Evolutionary conservation across 1,140 invertebrate genomes (phyloP).

Genomic region (Temnothorax longispinosus): DNA sequence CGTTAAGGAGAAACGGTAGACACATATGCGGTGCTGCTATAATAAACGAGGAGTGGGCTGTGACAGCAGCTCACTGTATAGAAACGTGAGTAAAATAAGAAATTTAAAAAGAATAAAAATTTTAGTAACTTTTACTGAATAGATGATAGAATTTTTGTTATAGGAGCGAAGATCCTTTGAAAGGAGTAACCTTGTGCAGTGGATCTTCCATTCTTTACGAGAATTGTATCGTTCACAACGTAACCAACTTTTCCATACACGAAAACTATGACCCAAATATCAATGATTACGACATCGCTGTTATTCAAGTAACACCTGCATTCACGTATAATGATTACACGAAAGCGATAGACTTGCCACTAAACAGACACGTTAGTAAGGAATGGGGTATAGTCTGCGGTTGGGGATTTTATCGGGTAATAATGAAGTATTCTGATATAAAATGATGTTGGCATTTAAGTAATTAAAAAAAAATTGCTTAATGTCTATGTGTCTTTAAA

Average conservation of each 20-base stretch:
- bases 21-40: conserved; percentile 85
- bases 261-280: conserved; percentile 78
- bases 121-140: not conserved
- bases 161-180: not conserved
- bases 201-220: conserved; percentile 73
- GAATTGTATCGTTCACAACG: conserved; percentile 78
- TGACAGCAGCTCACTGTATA: conserved; percentile 86
- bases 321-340: conserved; percentile 64
- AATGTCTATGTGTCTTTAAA: no score
- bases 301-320: conserved; percentile 80
- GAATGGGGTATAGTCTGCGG: conserved; percentile 67
- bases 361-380: not conserved
- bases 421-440: not conserved
- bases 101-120: not conserved
- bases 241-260: conserved; percentile 77
- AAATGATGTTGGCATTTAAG: not conserved
- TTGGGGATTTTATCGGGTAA: conserved; percentile 73
- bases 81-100: conserved; percentile 64
- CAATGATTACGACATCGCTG: conserved; percentile 87
- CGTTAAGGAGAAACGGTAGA: conserved; percentile 70
- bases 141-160: not conserved
- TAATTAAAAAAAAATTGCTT: not conserved
- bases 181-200: conserved; percentile 68
- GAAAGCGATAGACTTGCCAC: conserved; percentile 60
- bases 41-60: conserved; percentile 81